These are phyloP conservation scores for Marisa cornuarietis DNA, from an alignment of 1,140 invertebrate species.

Conservation along the genomic window DNA sequence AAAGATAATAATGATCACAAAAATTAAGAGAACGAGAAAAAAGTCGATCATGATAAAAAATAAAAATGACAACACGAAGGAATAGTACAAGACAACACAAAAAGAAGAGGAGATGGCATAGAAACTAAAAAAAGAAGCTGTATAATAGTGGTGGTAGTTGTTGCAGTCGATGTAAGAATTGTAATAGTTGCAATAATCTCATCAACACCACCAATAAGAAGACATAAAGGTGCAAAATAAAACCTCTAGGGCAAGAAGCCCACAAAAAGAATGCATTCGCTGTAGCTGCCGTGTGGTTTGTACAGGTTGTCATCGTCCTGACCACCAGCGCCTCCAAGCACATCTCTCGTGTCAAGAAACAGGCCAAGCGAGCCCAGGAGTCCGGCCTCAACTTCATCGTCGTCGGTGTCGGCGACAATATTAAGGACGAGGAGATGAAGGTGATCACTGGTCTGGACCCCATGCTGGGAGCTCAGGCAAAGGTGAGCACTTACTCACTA, in stretches of 20 bases:
- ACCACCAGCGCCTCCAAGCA: conserved; percentile 9
- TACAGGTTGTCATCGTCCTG: conserved; percentile 7
- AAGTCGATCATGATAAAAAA: background rate
- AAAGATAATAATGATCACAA: background rate
- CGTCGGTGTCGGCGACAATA: conserved; percentile 35
- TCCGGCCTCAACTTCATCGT: conserved; percentile 35
- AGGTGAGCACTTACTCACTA: no score
- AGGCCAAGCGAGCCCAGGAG: conserved; percentile 27
- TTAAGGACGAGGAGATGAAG: conserved; percentile 33
- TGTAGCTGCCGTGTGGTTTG: background rate
- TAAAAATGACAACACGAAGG: background rate
- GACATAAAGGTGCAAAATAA: no score
- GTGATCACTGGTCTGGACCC: conserved; percentile 23
- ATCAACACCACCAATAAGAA: no score
- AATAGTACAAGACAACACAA: background rate
- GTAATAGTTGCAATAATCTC: no score
- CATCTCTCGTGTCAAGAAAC: conserved; percentile 14
- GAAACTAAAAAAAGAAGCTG: background rate
- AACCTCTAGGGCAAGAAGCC: background rate
- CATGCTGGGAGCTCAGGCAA: no score
- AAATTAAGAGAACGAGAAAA: background rate
- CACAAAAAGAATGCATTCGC: background rate
- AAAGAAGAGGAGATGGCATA: background rate
- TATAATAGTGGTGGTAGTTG: no score
- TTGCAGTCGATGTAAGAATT: no score